Conservation (phyloP, 2,113 vertebrate genomes). For the Narcine bancroftii region DNA sequence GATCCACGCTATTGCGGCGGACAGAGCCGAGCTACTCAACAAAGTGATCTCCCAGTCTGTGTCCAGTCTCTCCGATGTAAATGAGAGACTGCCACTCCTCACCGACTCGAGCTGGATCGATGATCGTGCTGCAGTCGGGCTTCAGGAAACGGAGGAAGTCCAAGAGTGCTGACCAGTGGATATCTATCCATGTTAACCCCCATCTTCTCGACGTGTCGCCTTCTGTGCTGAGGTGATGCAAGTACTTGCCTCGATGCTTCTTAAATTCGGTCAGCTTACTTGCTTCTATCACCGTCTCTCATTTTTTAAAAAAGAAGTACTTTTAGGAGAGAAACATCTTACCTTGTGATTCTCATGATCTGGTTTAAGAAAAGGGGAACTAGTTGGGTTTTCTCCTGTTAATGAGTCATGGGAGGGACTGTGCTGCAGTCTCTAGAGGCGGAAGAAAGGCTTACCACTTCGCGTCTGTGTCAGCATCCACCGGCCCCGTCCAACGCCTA, state of each 20-base stretch:
- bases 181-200: too few relatives aligned
- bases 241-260: too few relatives aligned
- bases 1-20: too few relatives aligned
- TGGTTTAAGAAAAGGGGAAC: slow-evolving; percentile 17
- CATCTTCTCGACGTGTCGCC: too few relatives aligned
- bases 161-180: too few relatives aligned
- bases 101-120: too few relatives aligned
- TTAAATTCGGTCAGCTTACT: too few relatives aligned
- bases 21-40: too few relatives aligned
- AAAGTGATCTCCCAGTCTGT: too few relatives aligned
- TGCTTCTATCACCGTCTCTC: background rate
- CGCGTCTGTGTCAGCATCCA: background rate
- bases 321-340: slow-evolving; percentile 12
- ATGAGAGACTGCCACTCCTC: too few relatives aligned
- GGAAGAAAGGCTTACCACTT: background rate
- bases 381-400: background rate
- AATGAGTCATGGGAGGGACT: background rate
- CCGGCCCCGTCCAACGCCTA: background rate
- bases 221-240: too few relatives aligned
- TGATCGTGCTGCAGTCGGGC: background rate
- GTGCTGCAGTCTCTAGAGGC: background rate
- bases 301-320: background rate
- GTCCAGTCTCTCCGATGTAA: too few relatives aligned
- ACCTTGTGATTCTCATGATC: slow-evolving; percentile 21
- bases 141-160: background rate